Evolutionary conservation across 23 tunicate genomes (phyloP).

Genomic region (Phallusia fumigata): DNA sequence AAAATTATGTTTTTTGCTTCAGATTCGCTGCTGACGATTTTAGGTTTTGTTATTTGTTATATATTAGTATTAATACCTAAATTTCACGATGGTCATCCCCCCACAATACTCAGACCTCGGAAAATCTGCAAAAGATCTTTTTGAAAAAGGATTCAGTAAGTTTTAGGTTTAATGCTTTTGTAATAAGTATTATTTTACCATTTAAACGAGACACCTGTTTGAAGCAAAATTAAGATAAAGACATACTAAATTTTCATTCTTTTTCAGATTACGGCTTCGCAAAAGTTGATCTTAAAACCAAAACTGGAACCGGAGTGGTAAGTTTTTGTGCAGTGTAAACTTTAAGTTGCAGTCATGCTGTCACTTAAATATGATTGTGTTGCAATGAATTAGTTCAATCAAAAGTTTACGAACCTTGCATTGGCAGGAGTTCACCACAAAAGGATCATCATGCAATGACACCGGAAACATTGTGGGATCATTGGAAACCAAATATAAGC

Average conservation of each 20-base stretch:
- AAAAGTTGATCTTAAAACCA: conserved; percentile 91
- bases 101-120: conserved; percentile 91
- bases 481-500: conserved; percentile 86
- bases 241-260: background rate
- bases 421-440: conserved; percentile 86
- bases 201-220: background rate
- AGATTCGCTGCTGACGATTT: conserved; percentile 5
- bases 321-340: conserved; percentile 15
- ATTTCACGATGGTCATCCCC: conserved; percentile 62
- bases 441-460: conserved; percentile 79
- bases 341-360: background rate
- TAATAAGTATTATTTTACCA: no score
- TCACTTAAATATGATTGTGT: background rate
- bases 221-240: no score
- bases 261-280: conserved; percentile 84
- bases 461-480: conserved; percentile 63
- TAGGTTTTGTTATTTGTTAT: conserved; percentile 10
- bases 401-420: background rate
- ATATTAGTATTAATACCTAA: conserved; percentile 5
- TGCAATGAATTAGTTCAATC: background rate
- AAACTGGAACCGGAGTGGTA: conserved; percentile 84
- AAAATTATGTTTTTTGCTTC: background rate
- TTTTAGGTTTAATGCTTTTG: background rate
- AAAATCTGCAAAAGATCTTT: conserved; percentile 89
- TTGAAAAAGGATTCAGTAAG: conserved; percentile 96